Base-by-base conservation (phyloP, 2,797 vertebrate species). In the Periophthalmus magnuspinnatus region DNA sequence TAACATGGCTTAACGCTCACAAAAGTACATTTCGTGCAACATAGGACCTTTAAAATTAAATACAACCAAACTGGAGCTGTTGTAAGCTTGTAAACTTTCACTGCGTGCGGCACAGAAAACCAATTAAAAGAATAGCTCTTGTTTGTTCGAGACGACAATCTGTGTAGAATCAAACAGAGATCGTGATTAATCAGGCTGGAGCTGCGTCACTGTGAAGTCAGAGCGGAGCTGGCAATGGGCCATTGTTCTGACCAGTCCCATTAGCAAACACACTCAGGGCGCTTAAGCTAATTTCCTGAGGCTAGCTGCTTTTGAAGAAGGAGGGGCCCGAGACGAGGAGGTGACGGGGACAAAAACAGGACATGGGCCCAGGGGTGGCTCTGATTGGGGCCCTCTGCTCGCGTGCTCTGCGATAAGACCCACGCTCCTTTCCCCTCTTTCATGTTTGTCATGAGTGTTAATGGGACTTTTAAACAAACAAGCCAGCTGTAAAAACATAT, bases 241-340 rank as follows among this genome's bases (percentile, higher is more conserved):
- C 90, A 86, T 77, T 74, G 83, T 86, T 87, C 88, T 90, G 87
- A 90, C 89, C 80, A 87, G 89, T 58, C 68, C 84, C 87, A 88
- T 89, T 90, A 92, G 90, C 87, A 92, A 93, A 92, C 83, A 79
- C 79, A 92, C 85, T 91, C 73, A 77, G 85, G 82, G 88, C 65
- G 83, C 86, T 91, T 90, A 88, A 92, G 87, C 89, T 67, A 91
- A 91, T 94, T 94, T 94, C 93, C 94, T 91, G 90, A 80, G 77
- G 73, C 76, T 70, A 63, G 48, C 21, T 11, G 65, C 80, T 79
- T 91, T 92, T 92, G 86, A 90, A 90, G 85, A 71, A 60, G 36
- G 70, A 57, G 67, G 68, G 70, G 74, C 69, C 80, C 73, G 76
- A 87, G 89, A 88, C 84, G 82, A 86, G 86, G 81, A 77, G 81